A percentile compares a stretch with the other conserved stretches of the same genome.
Conservation (phyloP, 2,888 invertebrate species). For the Conchocele bisecta region DNA sequence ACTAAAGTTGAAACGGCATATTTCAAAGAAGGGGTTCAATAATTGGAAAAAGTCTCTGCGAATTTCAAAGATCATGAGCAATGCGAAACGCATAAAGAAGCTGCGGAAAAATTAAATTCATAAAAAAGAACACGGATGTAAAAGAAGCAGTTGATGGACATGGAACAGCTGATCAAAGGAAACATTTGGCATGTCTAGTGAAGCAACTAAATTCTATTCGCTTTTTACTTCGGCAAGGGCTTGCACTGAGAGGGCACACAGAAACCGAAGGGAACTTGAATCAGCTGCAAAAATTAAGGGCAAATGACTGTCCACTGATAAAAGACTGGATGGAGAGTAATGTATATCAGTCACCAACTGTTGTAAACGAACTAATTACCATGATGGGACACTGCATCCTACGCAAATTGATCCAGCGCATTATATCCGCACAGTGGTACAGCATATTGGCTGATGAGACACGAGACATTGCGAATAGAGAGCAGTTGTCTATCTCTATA, state of each 20-base stretch:
- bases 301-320: neutral
- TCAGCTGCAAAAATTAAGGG: neutral
- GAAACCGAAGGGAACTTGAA: constrained; percentile 3
- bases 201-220: neutral
- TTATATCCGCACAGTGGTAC: neutral
- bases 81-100: constrained; percentile 3
- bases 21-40: neutral
- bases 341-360: neutral
- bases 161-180: neutral
- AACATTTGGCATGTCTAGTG: neutral
- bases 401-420: neutral
- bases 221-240: constrained; percentile 4
- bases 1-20: neutral
- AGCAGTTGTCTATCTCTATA: constrained; percentile 15
- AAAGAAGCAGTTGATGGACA: constrained; percentile 2
- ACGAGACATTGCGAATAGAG: constrained; percentile 2
- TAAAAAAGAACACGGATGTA: constrained; percentile 2
- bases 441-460: constrained; percentile 5
- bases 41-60: constrained; percentile 4
- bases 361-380: neutral
- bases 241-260: neutral
- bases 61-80: neutral
- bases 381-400: neutral
- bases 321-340: constrained; percentile 1
- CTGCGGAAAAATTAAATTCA: neutral